Conservation (phyloP, 2,113 vertebrate genomes). For the Tachuris rubrigastra region DNA sequence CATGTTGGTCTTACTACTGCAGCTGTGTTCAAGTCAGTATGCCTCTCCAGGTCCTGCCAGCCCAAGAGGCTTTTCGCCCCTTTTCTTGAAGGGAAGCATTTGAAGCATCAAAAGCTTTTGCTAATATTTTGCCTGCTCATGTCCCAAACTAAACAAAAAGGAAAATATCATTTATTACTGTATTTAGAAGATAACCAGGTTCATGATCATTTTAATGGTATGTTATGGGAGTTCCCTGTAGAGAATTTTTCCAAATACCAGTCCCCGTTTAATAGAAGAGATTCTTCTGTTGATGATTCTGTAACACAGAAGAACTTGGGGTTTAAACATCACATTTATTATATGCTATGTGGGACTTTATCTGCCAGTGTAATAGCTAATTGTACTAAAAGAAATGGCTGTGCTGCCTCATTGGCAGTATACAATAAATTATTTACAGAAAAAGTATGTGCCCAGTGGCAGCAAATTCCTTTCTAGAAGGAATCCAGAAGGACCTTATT, state of each 20-base stretch:
- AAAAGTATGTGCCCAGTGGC: not conserved
- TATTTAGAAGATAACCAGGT: not conserved
- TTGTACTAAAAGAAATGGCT: not conserved
- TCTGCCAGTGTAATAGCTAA: not conserved
- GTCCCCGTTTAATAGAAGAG: not conserved
- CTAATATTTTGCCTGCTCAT: not conserved
- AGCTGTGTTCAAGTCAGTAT: not conserved
- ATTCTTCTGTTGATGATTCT: not conserved
- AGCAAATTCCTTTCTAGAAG: not conserved
- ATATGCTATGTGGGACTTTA: not conserved
- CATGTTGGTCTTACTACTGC: not conserved
- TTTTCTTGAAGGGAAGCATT: not conserved
- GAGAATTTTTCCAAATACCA: not conserved
- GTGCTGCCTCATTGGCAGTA: not conserved
- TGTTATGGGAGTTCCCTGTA: not conserved
- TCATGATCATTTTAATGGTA: not conserved
- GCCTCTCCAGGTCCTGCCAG: not conserved
- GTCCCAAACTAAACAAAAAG: not conserved
- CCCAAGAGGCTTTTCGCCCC: not conserved
- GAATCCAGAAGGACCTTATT: not conserved
- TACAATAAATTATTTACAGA: not conserved
- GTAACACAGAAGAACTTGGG: not conserved
- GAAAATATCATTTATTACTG: not conserved
- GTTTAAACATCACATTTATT: slow-evolving; percentile 8
- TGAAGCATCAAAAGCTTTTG: not conserved